phyloP scores from a whole-genome alignment of 2,797 vertebrate species.

The Myotis daubentonii region DNA sequence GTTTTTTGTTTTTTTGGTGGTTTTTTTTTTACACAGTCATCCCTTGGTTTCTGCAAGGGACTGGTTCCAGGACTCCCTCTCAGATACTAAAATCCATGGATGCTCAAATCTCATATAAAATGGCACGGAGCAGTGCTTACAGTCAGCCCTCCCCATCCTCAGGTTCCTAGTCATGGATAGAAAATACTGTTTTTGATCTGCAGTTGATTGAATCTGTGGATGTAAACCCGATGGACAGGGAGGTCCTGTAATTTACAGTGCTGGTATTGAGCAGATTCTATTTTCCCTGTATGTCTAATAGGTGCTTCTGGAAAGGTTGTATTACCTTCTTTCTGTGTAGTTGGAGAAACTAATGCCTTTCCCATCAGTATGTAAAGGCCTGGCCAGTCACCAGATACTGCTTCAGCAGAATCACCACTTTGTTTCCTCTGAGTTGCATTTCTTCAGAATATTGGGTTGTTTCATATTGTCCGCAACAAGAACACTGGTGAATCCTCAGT shows the following conservation, averaged over 20 bases:
- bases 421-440: neutral
- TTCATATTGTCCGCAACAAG: neutral
- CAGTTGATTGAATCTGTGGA: neutral
- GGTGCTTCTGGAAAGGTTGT: neutral
- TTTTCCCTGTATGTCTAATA: neutral
- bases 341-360: neutral
- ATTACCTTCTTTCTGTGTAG: neutral
- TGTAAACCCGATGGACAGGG: neutral
- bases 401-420: accelerated
- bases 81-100: neutral
- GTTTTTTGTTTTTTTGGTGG: no score
- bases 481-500: neutral
- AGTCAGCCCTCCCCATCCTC: neutral
- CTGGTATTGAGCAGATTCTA: accelerated
- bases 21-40: neutral
- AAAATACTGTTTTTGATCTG: neutral
- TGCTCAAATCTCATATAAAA: neutral
- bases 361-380: neutral
- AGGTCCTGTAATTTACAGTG: neutral
- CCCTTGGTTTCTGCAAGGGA: neutral
- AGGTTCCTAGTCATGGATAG: neutral
- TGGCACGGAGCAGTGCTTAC: neutral
- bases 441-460: neutral
- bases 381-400: neutral
- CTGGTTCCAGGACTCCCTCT: neutral